phyloP scores from a whole-genome alignment of 2,888 invertebrate species.

The Rhingia campestris region DNA sequence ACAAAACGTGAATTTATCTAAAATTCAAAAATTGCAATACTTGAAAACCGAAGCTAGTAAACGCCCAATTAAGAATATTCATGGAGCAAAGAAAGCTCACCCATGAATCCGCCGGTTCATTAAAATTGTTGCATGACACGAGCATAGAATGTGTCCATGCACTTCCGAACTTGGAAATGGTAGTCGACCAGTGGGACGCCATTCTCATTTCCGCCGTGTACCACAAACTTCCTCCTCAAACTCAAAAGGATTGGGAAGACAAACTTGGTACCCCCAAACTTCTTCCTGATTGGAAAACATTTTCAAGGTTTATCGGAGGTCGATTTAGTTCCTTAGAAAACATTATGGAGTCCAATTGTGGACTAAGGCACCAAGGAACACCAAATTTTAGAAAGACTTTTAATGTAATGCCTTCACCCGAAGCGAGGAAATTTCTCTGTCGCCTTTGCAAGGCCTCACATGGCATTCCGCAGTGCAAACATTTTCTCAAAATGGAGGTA shows the following conservation, averaged over 20 bases:
- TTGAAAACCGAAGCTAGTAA: conserved; percentile 8
- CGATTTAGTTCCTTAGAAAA: too few species aligned
- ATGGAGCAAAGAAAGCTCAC: conserved; percentile 14
- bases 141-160: conserved; percentile 24
- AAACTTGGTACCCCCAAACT: too few species aligned
- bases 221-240: not conserved
- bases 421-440: too few species aligned
- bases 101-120: conserved; percentile 3
- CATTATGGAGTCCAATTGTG: too few species aligned
- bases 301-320: too few species aligned
- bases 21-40: conserved; percentile 10
- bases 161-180: conserved; percentile 3
- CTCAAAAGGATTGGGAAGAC: too few species aligned
- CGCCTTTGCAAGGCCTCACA: not conserved
- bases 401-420: too few species aligned
- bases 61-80: conserved; percentile 22
- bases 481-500: not conserved
- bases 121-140: conserved; percentile 19
- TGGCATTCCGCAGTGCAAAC: conserved; percentile 5
- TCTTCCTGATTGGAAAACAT: too few species aligned
- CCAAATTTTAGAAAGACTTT: too few species aligned
- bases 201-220: conserved; percentile 14
- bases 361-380: too few species aligned
- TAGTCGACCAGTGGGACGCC: not conserved
- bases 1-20: conserved; percentile 1